Base-by-base conservation (phyloP, 1,140 invertebrate species). In the Pseudomyrmex sp. region DNA sequence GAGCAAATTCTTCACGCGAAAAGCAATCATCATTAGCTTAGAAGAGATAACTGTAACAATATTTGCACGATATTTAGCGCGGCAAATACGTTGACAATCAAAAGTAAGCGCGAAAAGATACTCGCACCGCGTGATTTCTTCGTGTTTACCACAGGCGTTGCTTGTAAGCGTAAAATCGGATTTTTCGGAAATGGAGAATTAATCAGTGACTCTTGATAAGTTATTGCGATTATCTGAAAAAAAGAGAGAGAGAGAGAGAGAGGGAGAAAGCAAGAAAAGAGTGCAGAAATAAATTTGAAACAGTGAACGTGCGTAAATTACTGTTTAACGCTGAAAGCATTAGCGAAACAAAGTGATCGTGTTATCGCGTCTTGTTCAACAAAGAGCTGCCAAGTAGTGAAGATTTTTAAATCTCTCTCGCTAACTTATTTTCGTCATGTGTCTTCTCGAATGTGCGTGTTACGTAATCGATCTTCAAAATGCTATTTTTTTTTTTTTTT, bases 21-120 rank as follows among this genome's bases (percentile, higher is more conserved):
- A 13, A n/a, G 18, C 12, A 26, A 35, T 50, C 26, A 77, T 20
- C 3, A 15, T 66, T 54, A 68, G 8, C 10, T 18, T 35, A 2
- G 54, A 56, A 68, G 23, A 85, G 23, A 85, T 80, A 50, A 84
- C 18, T 54, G 74, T 52, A 26, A 48, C 10, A 18, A 3, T 66
- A 54, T 76, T 85, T 76, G 61, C 74, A 48, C 20, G 26, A 82
- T 76, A 72, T 82, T 88, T 50, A 72, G 26, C 44, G 56, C 13
- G 44, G 23, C 18, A 70, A 82, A 82, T 59, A 13, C 46, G 65
- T 58, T 61, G 50, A 75, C 20, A 61, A 56, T 54, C 20, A 20
- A 35, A 61, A 9, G 15, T 66, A 61, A 68, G 50, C 18, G 10
- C 35, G 18, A 46, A 54, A 1, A 44, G 35, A 35, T 4, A 54